Conservation (phyloP, 2,797 vertebrate species). For the Trachops cirrhosus region DNA sequence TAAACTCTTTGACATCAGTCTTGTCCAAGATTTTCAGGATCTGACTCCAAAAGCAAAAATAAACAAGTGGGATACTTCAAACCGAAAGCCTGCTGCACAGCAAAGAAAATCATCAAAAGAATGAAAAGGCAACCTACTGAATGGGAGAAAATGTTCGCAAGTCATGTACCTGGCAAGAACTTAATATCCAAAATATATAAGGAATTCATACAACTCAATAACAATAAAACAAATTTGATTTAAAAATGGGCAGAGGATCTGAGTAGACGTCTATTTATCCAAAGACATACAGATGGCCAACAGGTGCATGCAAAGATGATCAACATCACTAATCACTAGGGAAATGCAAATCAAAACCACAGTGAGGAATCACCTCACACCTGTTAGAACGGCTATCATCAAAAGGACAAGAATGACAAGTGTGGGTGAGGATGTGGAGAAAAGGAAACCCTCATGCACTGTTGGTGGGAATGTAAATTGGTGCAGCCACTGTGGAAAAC, state of each 20-base stretch:
- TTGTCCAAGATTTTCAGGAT: neutral
- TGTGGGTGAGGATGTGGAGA: neutral
- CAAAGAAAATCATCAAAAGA: neutral
- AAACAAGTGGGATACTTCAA: neutral
- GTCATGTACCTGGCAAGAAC: neutral
- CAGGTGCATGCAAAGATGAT: neutral
- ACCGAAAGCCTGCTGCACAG: neutral
- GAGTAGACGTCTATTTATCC: neutral
- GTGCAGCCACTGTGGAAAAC: neutral
- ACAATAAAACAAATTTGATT: neutral
- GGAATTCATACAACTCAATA: neutral
- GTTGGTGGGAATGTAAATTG: neutral
- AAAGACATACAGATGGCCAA: neutral
- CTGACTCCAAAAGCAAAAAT: neutral
- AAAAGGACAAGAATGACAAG: neutral
- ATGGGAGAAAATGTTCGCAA: neutral
- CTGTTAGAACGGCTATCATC: neutral
- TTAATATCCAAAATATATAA: neutral
- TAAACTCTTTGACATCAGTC: neutral
- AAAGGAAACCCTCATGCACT: neutral
- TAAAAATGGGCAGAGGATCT: neutral
- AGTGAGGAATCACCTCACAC: neutral
- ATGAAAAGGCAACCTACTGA: neutral
- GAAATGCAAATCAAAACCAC: neutral
- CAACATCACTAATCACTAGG: neutral